Evolutionary conservation across 2,113 vertebrate species (phyloP), one percentile per base, ranked within the genome.

Genomic region (Percopsis transmontana): DNA sequence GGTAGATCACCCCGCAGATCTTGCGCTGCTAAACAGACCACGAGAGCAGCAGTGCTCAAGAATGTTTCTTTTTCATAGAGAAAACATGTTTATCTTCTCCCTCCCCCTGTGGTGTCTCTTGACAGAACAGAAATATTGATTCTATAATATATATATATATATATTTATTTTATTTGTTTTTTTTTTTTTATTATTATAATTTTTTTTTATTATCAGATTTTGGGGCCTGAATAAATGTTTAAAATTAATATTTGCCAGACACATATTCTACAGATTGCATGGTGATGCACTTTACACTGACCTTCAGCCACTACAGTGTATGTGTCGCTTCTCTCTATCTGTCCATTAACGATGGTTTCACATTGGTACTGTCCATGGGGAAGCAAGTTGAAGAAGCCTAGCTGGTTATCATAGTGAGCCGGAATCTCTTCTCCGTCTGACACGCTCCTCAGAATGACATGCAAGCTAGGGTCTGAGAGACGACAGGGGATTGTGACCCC

Each of bases 401-500:
- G 85, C 53, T 86, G 95, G 86, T 66, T 91, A 68, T 97, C 89
- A 1, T 98, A 97, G 8, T 66, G 77, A 24, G 82, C 89, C 0
- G 50, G 2, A 0, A 95, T 72, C 58, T 88, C 78, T 52, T 88
- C 85, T 19, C 76, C 68, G 4, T 80, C 84, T 1, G 91, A 81
- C 12, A 87, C 80, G 45, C 89, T 92, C 44, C 55, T 85, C 61
- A 99, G 88, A 68, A 84, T 89, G 21, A 96, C 97, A 0, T 90
- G 72, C 15, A 90, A 87, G 6, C 77, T 1, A 0, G 95, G 94
- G 53, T 97, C 86, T 0, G 94, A 97, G 0, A 93, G 93, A 1
- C 95, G 94, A 57, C 97, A 99, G 3, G 96, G 93, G 60, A 99
- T 94, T 53, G 78, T 63, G 2, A 79, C 85, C 11, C 91, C 90